phyloP scores from a whole-genome alignment of 2,113 vertebrate genomes.

The Girardinichthys multiradiatus region DNA sequence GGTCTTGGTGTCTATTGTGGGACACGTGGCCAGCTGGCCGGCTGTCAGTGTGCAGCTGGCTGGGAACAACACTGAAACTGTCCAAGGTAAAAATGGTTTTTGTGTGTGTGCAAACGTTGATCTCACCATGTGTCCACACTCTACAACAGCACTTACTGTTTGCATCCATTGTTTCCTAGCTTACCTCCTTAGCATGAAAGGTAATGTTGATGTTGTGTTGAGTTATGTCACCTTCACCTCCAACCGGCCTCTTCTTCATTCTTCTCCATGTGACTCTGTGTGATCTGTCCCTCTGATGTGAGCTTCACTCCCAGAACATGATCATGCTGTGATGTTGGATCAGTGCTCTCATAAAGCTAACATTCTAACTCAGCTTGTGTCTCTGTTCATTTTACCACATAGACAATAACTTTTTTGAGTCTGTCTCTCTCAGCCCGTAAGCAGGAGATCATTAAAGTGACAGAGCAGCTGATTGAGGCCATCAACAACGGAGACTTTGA shows the following conservation, averaged over 20 bases:
- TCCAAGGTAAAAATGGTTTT: constrained; percentile 37
- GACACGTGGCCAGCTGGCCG: neutral
- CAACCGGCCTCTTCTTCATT: neutral
- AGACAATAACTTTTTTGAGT: neutral
- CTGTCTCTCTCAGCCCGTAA: constrained; percentile 85
- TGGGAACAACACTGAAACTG: neutral
- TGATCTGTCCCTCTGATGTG: neutral
- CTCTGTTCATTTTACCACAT: neutral
- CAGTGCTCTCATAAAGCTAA: constrained; percentile 1
- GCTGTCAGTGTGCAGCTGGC: constrained; percentile 37
- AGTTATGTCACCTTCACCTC: neutral
- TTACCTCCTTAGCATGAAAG: constrained; percentile 71
- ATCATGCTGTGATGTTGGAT: constrained; percentile 13
- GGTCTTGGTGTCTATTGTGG: constrained; percentile 9
- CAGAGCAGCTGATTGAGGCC: constrained; percentile 96
- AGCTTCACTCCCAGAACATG: neutral
- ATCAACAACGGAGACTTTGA: constrained; percentile 99
- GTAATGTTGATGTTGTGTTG: constrained; percentile 53
- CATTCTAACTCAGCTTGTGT: neutral
- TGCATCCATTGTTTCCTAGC: constrained; percentile 66
- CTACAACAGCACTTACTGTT: constrained; percentile 33
- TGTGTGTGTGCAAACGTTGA: neutral
- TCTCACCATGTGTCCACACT: too few species aligned
- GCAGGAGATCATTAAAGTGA: constrained; percentile 99
- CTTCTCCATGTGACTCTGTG: constrained; percentile 11